A percentile compares a stretch with the other conserved stretches of the same genome.
phyloP scores from a whole-genome alignment of 2,888 invertebrate species.

The Leptopilina myrica region DNA sequence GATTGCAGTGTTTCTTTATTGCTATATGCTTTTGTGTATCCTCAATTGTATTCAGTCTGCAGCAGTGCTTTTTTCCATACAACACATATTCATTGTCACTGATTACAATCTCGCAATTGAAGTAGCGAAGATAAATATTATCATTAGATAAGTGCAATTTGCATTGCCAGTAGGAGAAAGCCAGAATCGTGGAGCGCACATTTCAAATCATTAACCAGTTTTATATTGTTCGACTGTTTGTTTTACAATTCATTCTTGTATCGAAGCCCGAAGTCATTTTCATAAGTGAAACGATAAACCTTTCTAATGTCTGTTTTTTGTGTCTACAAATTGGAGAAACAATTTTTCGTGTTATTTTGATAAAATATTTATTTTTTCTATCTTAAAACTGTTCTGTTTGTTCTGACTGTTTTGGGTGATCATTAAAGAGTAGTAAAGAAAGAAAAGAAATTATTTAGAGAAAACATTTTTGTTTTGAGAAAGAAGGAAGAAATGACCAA shows the following conservation, averaged over 20 bases:
- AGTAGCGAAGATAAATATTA: slow-evolving; percentile 7
- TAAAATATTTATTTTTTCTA: no score
- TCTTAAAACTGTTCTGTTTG: no score
- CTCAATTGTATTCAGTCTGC: neutral
- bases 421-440: no score
- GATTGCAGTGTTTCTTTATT: no score
- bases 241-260: slow-evolving; percentile 2
- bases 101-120: neutral
- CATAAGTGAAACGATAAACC: no score
- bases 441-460: no score
- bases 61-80: neutral
- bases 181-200: neutral
- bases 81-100: neutral
- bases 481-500: no score
- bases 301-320: no score
- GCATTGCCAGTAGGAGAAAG: slow-evolving; percentile 10
- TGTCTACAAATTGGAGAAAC: no score
- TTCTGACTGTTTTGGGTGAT: no score
- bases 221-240: neutral
- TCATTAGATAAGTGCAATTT: neutral
- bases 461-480: no score
- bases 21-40: neutral
- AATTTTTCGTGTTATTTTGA: no score
- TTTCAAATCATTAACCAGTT: slow-evolving; percentile 11
- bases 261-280: slow-evolving; percentile 6